Conservation (phyloP, 2,888 invertebrate genomes). For the Drosophila algonquin region DNA sequence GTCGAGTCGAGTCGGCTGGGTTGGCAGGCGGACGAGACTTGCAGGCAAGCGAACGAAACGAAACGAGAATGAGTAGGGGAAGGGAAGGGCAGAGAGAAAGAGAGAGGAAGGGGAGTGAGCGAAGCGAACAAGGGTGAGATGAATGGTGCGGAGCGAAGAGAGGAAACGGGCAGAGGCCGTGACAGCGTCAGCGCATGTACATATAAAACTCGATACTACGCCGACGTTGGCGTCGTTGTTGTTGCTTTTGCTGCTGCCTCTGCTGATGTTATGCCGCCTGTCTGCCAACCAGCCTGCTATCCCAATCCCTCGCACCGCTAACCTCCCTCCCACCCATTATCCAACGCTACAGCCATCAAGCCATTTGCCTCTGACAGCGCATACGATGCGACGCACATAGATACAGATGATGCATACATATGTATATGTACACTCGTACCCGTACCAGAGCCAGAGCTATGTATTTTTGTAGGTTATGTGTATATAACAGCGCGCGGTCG, state of each 20-base stretch:
- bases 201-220: slow-evolving; percentile 77
- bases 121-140: slow-evolving; percentile 28
- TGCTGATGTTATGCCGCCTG: slow-evolving; percentile 79
- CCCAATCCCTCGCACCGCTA: slow-evolving; percentile 25
- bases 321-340: slow-evolving; percentile 24
- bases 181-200: slow-evolving; percentile 77
- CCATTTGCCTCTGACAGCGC: slow-evolving; percentile 69
- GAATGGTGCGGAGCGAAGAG: slow-evolving; percentile 32
- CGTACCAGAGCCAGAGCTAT: slow-evolving; percentile 46
- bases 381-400: slow-evolving; percentile 72
- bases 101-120: slow-evolving; percentile 22
- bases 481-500: slow-evolving; percentile 73
- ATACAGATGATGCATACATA: slow-evolving; percentile 13
- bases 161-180: slow-evolving; percentile 68
- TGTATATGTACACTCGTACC: slow-evolving; percentile 23
- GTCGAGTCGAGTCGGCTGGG: slow-evolving; percentile 44
- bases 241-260: slow-evolving; percentile 47
- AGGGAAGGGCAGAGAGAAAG: slow-evolving; percentile 14
- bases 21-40: slow-evolving; percentile 3
- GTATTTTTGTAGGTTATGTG: slow-evolving; percentile 83
- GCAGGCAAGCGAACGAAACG: slow-evolving; percentile 46
- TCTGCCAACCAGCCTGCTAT: slow-evolving; percentile 70
- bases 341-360: slow-evolving; percentile 56
- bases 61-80: slow-evolving; percentile 43
- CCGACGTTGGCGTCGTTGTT: slow-evolving; percentile 16